Conservation (phyloP, 2,113 vertebrate genomes). For the Pomatostomus ruficeps region DNA sequence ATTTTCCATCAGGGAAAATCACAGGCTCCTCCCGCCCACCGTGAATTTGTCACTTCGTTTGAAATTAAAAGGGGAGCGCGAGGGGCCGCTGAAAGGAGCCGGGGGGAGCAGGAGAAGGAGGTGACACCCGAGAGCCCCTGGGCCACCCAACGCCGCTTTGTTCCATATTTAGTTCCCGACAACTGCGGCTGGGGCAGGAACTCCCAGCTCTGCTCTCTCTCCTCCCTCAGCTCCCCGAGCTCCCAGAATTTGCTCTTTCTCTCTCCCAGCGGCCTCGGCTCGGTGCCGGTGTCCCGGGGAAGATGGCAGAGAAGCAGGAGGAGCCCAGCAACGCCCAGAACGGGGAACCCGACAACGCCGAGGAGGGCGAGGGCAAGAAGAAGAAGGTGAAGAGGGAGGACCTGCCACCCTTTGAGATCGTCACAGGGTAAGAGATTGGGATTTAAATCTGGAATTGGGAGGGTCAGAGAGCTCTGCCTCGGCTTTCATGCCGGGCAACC, state of each 20-base stretch:
- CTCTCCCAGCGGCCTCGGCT: background rate
- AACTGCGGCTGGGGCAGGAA: slow-evolving; percentile 59
- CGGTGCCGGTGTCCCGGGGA: background rate
- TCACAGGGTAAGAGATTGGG: slow-evolving; percentile 80
- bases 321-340: slow-evolving; percentile 58
- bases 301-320: slow-evolving; percentile 77
- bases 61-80: slow-evolving; percentile 48
- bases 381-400: slow-evolving; percentile 75
- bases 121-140: slow-evolving; percentile 10
- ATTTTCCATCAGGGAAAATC: slow-evolving; percentile 50
- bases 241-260: slow-evolving; percentile 7
- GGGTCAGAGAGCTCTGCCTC: background rate
- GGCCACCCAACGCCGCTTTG: slow-evolving; percentile 26
- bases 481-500: background rate
- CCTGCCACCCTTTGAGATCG: slow-evolving; percentile 89
- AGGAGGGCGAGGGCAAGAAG: slow-evolving; percentile 41
- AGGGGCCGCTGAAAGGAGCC: background rate
- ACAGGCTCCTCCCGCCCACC: slow-evolving; percentile 8
- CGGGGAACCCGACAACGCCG: slow-evolving; percentile 54
- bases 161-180: slow-evolving; percentile 72
- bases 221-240: background rate
- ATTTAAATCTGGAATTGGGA: fast-evolving
- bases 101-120: slow-evolving; percentile 30
- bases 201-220: slow-evolving; percentile 30
- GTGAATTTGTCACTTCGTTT: slow-evolving; percentile 56